Base-by-base conservation (phyloP, 2,113 vertebrate species). In the Charina bottae region DNA sequence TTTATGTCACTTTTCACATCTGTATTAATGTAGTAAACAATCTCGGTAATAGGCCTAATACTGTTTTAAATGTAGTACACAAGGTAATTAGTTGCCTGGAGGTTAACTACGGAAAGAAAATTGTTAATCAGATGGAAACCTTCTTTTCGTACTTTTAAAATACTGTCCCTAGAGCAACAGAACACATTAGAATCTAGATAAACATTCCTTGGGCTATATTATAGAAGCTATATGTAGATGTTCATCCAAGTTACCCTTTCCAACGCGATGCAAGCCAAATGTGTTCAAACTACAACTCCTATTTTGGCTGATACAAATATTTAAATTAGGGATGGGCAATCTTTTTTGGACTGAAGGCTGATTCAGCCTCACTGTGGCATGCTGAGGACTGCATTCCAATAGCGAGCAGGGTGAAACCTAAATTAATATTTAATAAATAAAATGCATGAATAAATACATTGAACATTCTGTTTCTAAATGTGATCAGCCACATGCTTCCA, bases 31-130 rank as follows among this genome's bases (percentile, higher is more conserved):
- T 26, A 90, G 19, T 7, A 68, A 83, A 58, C 46, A 58, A 23
- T 37, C 1, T 92, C n/a, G 84, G 87, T 28, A 94, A 87, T 0
- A 93, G 78, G 83, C 6, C 78, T 83, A 49, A 68, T 0, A 28
- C 56, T 60, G 24, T 49, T 93, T 78, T 88, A 55, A 4, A 89
- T 94, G 1, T 89, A 6, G 3, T 0, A 3, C 84, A 93, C 0
- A 6, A 58, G 2, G 7, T 92, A 19, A 72, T 89, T 91, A 92
- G 53, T 84, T 92, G 87, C 12, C 84, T 87, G 88, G 33, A 87
- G 86, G 87, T 94, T 94, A 92, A 85, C 2, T 86, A n/a, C 19
- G 90, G 11, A 85, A 24, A 26, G 83, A 90, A 91, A 85, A 92
- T 58, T 0, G 55, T 53, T 90, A 90, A 85, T 46, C 46, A 91